phyloP scores from a whole-genome alignment of 2,113 vertebrate genomes.

The Oxygymnocypris stewartii region DNA sequence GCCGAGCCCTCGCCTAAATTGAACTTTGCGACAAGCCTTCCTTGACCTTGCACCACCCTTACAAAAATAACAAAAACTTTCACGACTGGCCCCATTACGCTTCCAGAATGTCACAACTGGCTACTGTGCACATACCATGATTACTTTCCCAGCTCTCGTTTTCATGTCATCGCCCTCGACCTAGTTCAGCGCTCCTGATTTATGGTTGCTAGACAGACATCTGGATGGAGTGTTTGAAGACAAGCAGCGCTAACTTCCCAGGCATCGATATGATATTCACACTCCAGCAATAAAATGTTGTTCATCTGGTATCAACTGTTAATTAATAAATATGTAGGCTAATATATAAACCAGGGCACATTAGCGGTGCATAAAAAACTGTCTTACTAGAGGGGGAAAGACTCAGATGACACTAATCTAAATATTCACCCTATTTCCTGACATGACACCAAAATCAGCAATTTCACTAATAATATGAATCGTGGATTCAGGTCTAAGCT shows the following conservation, averaged over 20 bases:
- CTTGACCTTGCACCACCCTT: background rate
- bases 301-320: background rate
- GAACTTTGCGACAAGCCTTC: background rate
- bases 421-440: background rate
- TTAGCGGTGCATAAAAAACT: background rate
- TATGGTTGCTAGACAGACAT: background rate
- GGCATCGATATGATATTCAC: background rate
- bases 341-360: conserved; percentile 5
- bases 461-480: conserved; percentile 31
- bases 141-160: conserved; percentile 6
- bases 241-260: background rate
- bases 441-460: background rate
- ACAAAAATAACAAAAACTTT: background rate
- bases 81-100: background rate
- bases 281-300: background rate
- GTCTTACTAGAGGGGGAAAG: background rate
- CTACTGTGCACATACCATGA: background rate
- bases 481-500: conserved; percentile 5
- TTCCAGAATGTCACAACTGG: background rate
- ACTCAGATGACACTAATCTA: background rate
- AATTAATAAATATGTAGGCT: background rate
- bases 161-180: background rate
- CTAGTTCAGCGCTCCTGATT: background rate
- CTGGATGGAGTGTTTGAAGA: background rate
- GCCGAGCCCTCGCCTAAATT: background rate